These are phyloP conservation scores for Gambusia yucatana DNA, from an alignment of 2,797 vertebrate genomes.

Conservation along the genomic window DNA sequence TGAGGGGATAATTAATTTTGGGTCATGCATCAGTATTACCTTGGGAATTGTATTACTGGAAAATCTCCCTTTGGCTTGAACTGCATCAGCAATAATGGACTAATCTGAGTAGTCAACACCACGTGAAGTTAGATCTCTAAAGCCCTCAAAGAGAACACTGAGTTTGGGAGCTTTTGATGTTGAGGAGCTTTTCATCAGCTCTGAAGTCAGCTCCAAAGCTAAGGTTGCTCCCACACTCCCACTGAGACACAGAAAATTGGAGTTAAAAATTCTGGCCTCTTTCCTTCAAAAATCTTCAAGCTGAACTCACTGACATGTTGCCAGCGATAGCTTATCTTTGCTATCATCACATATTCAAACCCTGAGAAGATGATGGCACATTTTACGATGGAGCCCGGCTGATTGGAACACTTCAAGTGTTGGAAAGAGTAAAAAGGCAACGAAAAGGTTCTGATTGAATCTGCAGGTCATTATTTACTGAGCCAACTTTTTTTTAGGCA, in stretches of 20 bases:
- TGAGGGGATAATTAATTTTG: neutral
- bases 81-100: constrained; percentile 1
- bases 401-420: constrained; percentile 43
- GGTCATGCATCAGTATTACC: neutral
- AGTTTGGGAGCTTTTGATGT: constrained; percentile 30
- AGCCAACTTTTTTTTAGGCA: constrained; percentile 14
- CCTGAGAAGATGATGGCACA: constrained; percentile 35
- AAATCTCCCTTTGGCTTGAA: neutral
- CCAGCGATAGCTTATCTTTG: constrained; percentile 34
- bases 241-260: constrained; percentile 25
- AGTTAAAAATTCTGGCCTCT: constrained; percentile 30
- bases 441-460: constrained; percentile 49
- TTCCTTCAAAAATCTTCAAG: constrained; percentile 30
- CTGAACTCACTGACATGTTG: constrained; percentile 37
- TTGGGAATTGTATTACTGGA: neutral
- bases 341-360: constrained; percentile 45
- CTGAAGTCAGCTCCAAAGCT: constrained; percentile 16
- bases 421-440: constrained; percentile 40
- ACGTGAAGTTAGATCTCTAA: neutral
- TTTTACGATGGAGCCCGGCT: constrained; percentile 36
- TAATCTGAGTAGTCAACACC: constrained; percentile 1
- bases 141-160: constrained; percentile 12
- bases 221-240: constrained; percentile 17
- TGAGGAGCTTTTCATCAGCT: constrained; percentile 31
- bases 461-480: constrained; percentile 24